Evolutionary conservation across 2,888 invertebrate species (phyloP).

Genomic region (Icerya purchasi): DNA sequence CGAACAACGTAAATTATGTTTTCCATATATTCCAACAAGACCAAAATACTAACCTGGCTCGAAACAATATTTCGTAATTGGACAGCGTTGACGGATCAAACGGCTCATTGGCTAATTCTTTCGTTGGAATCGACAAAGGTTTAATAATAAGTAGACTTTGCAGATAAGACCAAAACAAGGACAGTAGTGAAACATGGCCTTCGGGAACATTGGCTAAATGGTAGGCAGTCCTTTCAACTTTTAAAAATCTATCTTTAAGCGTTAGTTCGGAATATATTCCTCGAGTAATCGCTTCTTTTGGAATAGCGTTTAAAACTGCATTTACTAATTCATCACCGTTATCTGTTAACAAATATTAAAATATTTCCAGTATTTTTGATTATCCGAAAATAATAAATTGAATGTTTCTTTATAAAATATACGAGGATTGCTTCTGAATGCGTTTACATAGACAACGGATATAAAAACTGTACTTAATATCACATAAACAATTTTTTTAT

Average conservation of each 20-base stretch:
- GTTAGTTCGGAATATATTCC: slow-evolving; percentile 79
- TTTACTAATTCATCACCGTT: slow-evolving; percentile 58
- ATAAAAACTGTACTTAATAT: too few relatives aligned
- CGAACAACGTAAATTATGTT: too few relatives aligned
- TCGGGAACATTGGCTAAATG: slow-evolving; percentile 72
- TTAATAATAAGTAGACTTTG: slow-evolving; percentile 64
- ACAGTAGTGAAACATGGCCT: slow-evolving; percentile 59
- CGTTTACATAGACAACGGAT: too few relatives aligned
- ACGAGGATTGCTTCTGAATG: too few relatives aligned
- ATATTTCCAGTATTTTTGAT: too few relatives aligned
- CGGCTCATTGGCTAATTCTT: slow-evolving; percentile 48
- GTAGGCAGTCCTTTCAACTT: slow-evolving; percentile 57
- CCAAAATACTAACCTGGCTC: slow-evolving; percentile 50
- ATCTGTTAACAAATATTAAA: slow-evolving; percentile 28
- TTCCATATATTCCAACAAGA: too few relatives aligned
- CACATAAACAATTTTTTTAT: too few relatives aligned
- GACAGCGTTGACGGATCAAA: slow-evolving; percentile 44
- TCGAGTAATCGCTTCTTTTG: slow-evolving; percentile 46
- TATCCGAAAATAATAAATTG: too few relatives aligned
- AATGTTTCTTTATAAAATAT: too few relatives aligned
- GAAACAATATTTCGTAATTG: slow-evolving; percentile 71
- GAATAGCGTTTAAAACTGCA: slow-evolving; percentile 54
- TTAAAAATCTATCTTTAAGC: slow-evolving; percentile 61
- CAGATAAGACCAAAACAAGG: slow-evolving; percentile 67
- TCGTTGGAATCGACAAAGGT: slow-evolving; percentile 43